These are phyloP conservation scores for Malurus splendens DNA, from an alignment of 2,797 vertebrate species.

Conservation along the genomic window DNA sequence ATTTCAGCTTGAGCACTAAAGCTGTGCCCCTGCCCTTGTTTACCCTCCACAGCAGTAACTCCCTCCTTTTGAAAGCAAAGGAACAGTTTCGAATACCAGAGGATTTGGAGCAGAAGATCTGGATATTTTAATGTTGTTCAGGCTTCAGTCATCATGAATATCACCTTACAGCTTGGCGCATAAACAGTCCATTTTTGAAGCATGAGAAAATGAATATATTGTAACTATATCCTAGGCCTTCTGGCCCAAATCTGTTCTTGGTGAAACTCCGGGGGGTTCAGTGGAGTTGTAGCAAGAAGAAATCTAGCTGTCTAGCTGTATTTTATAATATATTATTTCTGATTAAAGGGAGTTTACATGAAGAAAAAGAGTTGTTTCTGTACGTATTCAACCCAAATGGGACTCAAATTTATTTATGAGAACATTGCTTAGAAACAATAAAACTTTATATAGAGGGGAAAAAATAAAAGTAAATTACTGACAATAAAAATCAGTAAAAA, in stretches of 20 bases:
- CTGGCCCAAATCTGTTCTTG: not conserved
- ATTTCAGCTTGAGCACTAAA: not conserved
- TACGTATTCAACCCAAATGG: not conserved
- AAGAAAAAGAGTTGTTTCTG: not conserved
- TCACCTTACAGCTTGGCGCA: slow-evolving; percentile 33
- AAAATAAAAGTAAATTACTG: not conserved
- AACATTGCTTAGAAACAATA: not conserved
- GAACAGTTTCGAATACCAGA: slow-evolving; percentile 1
- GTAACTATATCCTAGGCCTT: slow-evolving; percentile 22
- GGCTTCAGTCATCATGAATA: slow-evolving; percentile 54
- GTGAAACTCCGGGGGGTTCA: not conserved
- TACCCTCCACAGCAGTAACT: not conserved
- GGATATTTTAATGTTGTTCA: slow-evolving; percentile 45
- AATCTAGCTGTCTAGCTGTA: not conserved
- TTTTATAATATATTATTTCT: not conserved
- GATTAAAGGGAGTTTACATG: not conserved
- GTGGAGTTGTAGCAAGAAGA: not conserved
- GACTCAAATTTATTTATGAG: not conserved
- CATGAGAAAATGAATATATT: slow-evolving; percentile 44
- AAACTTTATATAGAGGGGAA: not conserved
- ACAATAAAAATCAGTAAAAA: not conserved
- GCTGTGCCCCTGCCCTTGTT: not conserved
- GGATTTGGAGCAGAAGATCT: slow-evolving; percentile 31
- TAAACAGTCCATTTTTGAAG: slow-evolving; percentile 42
- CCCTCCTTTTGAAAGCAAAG: not conserved